These are phyloP conservation scores for Amphiprion ocellaris DNA, from an alignment of 2,113 vertebrate genomes.

Conservation along the genomic window DNA sequence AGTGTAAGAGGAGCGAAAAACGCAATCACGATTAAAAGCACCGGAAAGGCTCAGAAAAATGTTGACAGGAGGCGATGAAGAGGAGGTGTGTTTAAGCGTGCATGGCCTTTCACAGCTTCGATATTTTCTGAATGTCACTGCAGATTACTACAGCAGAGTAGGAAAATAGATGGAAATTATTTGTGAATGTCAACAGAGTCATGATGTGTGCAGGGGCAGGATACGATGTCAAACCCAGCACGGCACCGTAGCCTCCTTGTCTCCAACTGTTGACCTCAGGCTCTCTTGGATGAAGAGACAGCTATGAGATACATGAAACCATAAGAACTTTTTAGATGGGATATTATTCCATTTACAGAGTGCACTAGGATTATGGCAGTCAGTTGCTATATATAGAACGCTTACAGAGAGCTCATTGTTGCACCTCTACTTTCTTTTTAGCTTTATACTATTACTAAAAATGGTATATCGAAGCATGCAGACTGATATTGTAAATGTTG, in stretches of 20 bases:
- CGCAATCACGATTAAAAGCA: background rate
- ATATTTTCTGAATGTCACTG: conserved; percentile 45
- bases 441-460: too few relatives aligned
- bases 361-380: background rate
- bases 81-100: conserved; percentile 16
- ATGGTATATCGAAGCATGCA: background rate
- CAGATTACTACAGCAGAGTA: conserved; percentile 39
- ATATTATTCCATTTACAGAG: conserved; percentile 14
- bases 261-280: background rate
- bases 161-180: conserved; percentile 43
- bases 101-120: conserved; percentile 28
- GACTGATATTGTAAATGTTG: background rate
- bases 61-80: background rate
- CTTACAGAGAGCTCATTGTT: background rate
- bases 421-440: background rate
- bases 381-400: background rate
- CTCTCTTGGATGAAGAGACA: conserved; percentile 23
- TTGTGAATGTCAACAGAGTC: conserved; percentile 54
- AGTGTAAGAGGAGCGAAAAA: background rate
- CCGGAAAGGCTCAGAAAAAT: background rate
- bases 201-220: conserved; percentile 16
- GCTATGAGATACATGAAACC: conserved; percentile 14
- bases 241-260: conserved; percentile 23
- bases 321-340: background rate
- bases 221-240: conserved; percentile 29